A percentile compares a stretch with the other conserved stretches of the same genome.
Evolutionary conservation across 2,113 vertebrate species (phyloP).

Genomic region (Dendropsophus ebraccatus): DNA sequence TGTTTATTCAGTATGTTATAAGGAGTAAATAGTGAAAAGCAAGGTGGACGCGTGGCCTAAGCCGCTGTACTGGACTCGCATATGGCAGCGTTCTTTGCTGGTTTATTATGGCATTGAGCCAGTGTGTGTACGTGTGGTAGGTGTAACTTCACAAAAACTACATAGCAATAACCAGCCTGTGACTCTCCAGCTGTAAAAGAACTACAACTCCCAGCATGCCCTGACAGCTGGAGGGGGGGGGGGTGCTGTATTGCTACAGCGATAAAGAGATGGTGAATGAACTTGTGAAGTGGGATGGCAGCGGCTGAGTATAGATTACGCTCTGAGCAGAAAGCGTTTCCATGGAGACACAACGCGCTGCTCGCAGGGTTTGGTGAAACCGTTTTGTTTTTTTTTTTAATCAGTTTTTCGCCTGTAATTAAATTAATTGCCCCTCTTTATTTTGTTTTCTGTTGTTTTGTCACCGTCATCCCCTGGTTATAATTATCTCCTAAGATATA

Average conservation of each 20-base stretch:
- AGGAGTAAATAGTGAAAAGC: not conserved
- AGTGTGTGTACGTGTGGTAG: too few species aligned
- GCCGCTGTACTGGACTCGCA: too few species aligned
- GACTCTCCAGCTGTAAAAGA: too few species aligned
- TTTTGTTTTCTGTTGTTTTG: constrained; percentile 36
- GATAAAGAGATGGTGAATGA: not conserved
- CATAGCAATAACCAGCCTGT: too few species aligned
- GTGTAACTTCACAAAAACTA: too few species aligned
- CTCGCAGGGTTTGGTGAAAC: not conserved
- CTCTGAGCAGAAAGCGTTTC: not conserved
- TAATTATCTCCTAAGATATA: constrained; percentile 30
- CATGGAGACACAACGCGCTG: constrained; percentile 11
- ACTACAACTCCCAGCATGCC: too few species aligned
- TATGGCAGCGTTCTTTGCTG: too few species aligned
- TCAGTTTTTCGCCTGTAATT: constrained; percentile 22
- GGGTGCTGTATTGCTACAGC: too few species aligned
- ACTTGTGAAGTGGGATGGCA: not conserved
- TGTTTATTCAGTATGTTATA: not conserved
- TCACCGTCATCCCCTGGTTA: not conserved
- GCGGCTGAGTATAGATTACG: not conserved
- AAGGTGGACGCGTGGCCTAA: too few species aligned
- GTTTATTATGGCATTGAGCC: too few species aligned
- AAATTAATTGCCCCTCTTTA: constrained; percentile 36
- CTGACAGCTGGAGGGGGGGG: too few species aligned
- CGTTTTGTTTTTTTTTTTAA: not conserved